phyloP scores from a whole-genome alignment of 2,797 vertebrate species.

The Muraenolepis orangiensis region DNA sequence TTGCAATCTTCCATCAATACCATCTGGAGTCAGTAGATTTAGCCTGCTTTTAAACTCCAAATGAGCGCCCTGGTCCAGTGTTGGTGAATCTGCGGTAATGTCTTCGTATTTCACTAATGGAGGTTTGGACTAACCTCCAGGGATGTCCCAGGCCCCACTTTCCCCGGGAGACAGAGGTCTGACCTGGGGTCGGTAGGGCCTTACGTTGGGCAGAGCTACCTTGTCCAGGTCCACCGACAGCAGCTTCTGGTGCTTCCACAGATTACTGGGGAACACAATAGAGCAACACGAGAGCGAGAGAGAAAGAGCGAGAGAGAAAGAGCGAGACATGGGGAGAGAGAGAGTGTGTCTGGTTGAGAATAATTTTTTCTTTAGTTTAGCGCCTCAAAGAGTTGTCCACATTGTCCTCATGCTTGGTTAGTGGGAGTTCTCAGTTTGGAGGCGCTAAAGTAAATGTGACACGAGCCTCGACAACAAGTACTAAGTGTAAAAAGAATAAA shows the following conservation, averaged over 20 bases:
- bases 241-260: slow-evolving; percentile 98
- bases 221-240: slow-evolving; percentile 96
- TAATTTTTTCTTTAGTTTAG: too few species aligned
- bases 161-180: slow-evolving; percentile 95
- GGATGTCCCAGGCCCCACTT: slow-evolving; percentile 97
- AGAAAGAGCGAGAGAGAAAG: background rate
- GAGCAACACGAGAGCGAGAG: background rate
- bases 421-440: too few species aligned
- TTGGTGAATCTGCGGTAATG: too few species aligned
- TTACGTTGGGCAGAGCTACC: slow-evolving; percentile 88
- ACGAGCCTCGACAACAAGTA: too few species aligned
- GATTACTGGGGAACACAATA: slow-evolving; percentile 75
- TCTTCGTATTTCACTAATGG: background rate
- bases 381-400: background rate
- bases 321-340: too few species aligned
- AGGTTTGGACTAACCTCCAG: slow-evolving; percentile 81
- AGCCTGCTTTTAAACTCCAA: background rate
- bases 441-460: too few species aligned
- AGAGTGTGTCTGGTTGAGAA: background rate
- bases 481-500: background rate
- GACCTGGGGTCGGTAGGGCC: slow-evolving; percentile 91
- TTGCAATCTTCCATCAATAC: background rate
- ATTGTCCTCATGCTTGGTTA: too few species aligned
- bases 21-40: background rate
- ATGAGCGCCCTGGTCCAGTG: background rate